Percentiles rank a stretch among this genome's conserved stretches.
These are phyloP conservation scores for Dione vanillae DNA, from an alignment of 2,888 invertebrate genomes.

Conservation along the genomic window DNA sequence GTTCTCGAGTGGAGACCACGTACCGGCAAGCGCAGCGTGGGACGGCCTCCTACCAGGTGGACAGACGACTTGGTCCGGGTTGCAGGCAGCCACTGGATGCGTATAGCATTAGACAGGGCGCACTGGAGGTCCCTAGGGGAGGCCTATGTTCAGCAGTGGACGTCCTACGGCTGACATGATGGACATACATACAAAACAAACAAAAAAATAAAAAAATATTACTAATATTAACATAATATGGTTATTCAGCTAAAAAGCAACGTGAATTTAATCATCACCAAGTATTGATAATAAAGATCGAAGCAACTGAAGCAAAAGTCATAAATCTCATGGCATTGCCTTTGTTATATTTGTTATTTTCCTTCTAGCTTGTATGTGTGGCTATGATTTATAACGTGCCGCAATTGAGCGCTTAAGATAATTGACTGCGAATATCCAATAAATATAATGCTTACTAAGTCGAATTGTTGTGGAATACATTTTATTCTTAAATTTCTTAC, in stretches of 20 bases:
- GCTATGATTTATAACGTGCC: conserved; percentile 50
- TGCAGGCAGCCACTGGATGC: no score
- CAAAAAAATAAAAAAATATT: conserved; percentile 17
- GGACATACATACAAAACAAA: neutral
- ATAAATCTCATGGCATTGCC: conserved; percentile 61
- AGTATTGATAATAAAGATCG: conserved; percentile 29
- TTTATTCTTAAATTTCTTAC: no score
- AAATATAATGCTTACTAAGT: conserved; percentile 11
- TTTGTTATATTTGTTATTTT: conserved; percentile 64
- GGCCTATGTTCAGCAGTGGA: no score
- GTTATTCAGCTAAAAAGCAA: conserved; percentile 14
- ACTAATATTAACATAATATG: conserved; percentile 32
- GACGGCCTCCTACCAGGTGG: no score
- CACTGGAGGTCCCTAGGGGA: no score
- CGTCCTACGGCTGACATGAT: no score
- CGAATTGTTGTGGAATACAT: no score
- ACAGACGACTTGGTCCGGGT: no score
- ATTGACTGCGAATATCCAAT: conserved; percentile 46
- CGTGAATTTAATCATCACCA: conserved; percentile 24
- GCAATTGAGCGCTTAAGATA: conserved; percentile 51
- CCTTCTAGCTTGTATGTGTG: conserved; percentile 52
- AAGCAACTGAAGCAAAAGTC: conserved; percentile 53
- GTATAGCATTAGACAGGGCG: no score
- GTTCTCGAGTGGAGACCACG: no score
- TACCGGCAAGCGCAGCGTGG: no score